Percentiles rank a stretch among this genome's conserved stretches.
Evolutionary conservation across 1,140 invertebrate genomes (phyloP).

Genomic region (Aethina tumida): DNA sequence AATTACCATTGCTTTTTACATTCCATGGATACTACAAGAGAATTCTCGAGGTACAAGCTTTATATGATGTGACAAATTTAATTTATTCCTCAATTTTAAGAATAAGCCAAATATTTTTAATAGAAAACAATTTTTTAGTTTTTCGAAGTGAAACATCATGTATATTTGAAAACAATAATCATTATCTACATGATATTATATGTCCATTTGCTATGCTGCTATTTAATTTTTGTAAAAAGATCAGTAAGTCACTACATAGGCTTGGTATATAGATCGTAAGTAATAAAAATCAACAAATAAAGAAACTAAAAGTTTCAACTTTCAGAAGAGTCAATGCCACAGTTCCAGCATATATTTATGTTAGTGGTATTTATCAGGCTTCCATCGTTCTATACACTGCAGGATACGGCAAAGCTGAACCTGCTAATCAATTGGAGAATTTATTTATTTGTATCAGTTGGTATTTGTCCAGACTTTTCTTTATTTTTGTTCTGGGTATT

Average conservation of each 20-base stretch:
- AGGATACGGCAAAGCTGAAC: conserved; percentile 18
- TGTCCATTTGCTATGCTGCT: conserved; percentile 22
- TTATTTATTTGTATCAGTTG: conserved; percentile 22
- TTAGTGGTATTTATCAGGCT: conserved; percentile 12
- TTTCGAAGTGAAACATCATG: conserved; percentile 19
- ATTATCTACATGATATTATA: conserved; percentile 19
- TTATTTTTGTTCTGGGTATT: conserved; percentile 27
- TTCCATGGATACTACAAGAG: conserved; percentile 21
- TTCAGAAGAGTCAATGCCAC: not conserved
- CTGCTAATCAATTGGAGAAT: conserved; percentile 15
- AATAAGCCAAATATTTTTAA: conserved; percentile 1
- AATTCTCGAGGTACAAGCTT: conserved; percentile 20
- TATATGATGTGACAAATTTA: conserved; percentile 1
- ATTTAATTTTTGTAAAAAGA: conserved; percentile 13
- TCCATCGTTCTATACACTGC: conserved; percentile 25
- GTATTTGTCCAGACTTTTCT: conserved; percentile 23
- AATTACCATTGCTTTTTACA: conserved; percentile 20
- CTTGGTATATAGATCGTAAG: not conserved
- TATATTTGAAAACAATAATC: conserved; percentile 19
- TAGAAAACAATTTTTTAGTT: conserved; percentile 16
- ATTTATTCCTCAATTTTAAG: not conserved
- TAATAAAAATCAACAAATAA: conserved; percentile 7
- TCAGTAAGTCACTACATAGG: conserved; percentile 2
- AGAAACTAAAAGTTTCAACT: not conserved
- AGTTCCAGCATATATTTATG: conserved; percentile 5